Base-by-base conservation (phyloP, 2,797 vertebrate genomes). In the Sebastes itinus region DNA sequence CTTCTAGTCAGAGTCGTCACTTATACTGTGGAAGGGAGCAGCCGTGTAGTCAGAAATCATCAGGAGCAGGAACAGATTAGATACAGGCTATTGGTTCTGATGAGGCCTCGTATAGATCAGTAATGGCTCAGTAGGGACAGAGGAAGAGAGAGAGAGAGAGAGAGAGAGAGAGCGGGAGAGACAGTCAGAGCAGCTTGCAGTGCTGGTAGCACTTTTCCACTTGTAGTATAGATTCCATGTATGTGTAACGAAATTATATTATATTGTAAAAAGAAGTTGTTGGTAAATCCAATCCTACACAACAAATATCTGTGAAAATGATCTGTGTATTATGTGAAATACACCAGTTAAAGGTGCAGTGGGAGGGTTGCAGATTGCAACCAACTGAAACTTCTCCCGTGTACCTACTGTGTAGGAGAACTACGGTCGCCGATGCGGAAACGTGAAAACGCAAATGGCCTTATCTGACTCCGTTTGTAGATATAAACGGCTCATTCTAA, bases 51-150 rank as follows among this genome's bases (percentile, higher is more conserved):
- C 82, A 81, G 81, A 86, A 86, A 83, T 82, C 84, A 88, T 82
- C 84, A 76, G 81, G 87, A 87, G 78, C 87, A 82, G 85, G 77
- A 88, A 69, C 72, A 90, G 89, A 91, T 91, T 91, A 92, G 90
- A 91, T 83, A 76, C 87, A 85, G 87, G 75, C 88, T 79, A 88
- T 89, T 91, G 88, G 83, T 76, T 90, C 82, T 90, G 90, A 92
- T 91, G 90, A 87, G 83, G 76, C 81, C 87, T 86, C 58, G 71
- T 82, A 77, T 87, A 85, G 87, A 89, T 92, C 91, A 82, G 88
- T 87, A 74, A 92, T 83, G 87, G 84, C 83, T 90, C 86, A 87
- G 86, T 72, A 42, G 80, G 81, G 82, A 87, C 58, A 2, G 67
- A 82, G 75, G 68, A 33, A 42, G 28, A 79, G 62, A 67, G 75